phyloP scores from a whole-genome alignment of 2,888 invertebrate species.

The Epinotia ramella region DNA sequence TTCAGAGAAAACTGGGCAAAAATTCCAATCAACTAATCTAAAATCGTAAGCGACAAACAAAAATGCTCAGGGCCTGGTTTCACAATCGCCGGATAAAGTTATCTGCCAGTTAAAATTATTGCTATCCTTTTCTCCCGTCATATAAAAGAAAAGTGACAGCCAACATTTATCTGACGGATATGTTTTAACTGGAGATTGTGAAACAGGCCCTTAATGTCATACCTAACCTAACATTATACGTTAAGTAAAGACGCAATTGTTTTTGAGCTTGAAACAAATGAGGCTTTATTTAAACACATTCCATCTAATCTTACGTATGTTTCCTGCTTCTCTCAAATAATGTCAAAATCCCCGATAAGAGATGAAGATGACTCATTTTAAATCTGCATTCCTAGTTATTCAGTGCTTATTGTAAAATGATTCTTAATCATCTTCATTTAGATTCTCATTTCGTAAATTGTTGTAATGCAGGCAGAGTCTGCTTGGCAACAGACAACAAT shows the following conservation, averaged over 20 bases:
- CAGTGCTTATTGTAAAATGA: neutral
- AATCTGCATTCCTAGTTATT: neutral
- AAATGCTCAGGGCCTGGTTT: no score
- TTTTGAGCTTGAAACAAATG: neutral
- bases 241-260: neutral
- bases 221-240: no score
- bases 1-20: no score
- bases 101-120: no score
- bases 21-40: no score
- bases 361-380: constrained; percentile 2
- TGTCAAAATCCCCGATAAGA: neutral
- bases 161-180: no score
- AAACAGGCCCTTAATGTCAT: no score
- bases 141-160: no score
- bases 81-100: no score
- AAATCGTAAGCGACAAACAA: no score
- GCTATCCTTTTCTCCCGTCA: no score
- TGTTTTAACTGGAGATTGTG: no score
- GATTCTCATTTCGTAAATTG: neutral
- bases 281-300: neutral
- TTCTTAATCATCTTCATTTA: neutral
- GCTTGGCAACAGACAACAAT: neutral
- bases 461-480: neutral
- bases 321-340: neutral
- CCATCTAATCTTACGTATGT: neutral